phyloP scores from a whole-genome alignment of 2,888 invertebrate genomes.

The Cremastobaeus sp. region DNA sequence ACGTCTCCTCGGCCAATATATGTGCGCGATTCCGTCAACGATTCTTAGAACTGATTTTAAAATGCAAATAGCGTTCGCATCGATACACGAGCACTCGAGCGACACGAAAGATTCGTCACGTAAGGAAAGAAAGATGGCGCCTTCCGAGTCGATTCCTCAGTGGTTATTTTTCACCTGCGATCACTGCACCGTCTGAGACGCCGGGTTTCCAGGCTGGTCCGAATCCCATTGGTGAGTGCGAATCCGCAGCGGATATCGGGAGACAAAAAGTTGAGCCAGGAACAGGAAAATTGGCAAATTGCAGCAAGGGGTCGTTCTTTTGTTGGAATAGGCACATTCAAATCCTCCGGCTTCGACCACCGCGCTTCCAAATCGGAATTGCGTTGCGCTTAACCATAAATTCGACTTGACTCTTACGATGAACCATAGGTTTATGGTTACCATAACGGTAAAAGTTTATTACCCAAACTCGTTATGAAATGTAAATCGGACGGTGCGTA shows the following conservation, averaged over 20 bases:
- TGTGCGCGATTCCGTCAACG: slow-evolving; percentile 55
- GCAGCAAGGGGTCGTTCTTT: too few species aligned
- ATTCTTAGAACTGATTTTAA: slow-evolving; percentile 71
- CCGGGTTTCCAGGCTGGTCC: not conserved
- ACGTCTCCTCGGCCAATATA: slow-evolving; percentile 28
- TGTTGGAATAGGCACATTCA: too few species aligned
- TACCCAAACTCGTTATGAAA: slow-evolving; percentile 18
- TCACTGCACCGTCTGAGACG: slow-evolving; percentile 15
- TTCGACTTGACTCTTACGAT: slow-evolving; percentile 17
- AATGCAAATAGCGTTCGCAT: slow-evolving; percentile 71
- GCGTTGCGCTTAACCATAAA: slow-evolving; percentile 27
- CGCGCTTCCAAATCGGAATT: slow-evolving; percentile 27
- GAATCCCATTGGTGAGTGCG: not conserved
- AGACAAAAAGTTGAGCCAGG: too few species aligned
- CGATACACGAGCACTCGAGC: slow-evolving; percentile 59
- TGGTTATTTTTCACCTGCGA: slow-evolving; percentile 40
- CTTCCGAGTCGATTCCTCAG: slow-evolving; percentile 31
- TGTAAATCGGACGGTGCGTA: slow-evolving; percentile 36
- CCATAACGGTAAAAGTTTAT: slow-evolving; percentile 40
- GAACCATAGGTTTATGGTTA: slow-evolving; percentile 41
- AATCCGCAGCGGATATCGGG: too few species aligned
- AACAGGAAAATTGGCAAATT: too few species aligned
- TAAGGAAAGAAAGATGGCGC: slow-evolving; percentile 63
- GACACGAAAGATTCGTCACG: slow-evolving; percentile 69
- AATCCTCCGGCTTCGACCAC: too few species aligned